Conservation (phyloP, 2,888 invertebrate species). For the Lathronympha strigana region DNA sequence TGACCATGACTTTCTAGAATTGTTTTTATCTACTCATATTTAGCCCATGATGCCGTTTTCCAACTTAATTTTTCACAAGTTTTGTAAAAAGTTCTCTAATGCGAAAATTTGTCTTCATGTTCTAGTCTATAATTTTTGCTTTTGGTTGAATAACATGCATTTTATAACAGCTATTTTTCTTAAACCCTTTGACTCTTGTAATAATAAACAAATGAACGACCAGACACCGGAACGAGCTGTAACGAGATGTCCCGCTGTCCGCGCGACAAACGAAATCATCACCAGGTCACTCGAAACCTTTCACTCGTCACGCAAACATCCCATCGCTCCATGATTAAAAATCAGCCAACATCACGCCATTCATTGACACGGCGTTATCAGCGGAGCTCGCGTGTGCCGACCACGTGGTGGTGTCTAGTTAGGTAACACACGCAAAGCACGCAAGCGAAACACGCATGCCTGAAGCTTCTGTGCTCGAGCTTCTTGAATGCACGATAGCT, state of each 20-base stretch:
- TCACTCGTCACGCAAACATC: constrained; percentile 65
- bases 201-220: neutral
- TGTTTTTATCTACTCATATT: no score
- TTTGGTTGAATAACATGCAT: no score
- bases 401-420: constrained; percentile 69
- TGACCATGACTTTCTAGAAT: no score
- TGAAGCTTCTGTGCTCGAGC: constrained; percentile 50
- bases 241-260: constrained; percentile 12
- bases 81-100: no score
- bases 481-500: constrained; percentile 47
- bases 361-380: constrained; percentile 77
- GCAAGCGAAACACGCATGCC: constrained; percentile 67
- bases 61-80: no score
- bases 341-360: constrained; percentile 75
- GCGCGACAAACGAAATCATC: constrained; percentile 34
- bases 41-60: no score
- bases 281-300: constrained; percentile 44
- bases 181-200: neutral
- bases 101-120: neutral
- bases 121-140: neutral
- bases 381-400: constrained; percentile 69
- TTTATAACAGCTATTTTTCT: neutral
- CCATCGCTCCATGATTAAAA: constrained; percentile 70
- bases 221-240: constrained; percentile 8
- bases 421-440: constrained; percentile 63